These are phyloP conservation scores for Geotrypetes seraphini DNA, from an alignment of 2,797 vertebrate genomes.

Conservation along the genomic window DNA sequence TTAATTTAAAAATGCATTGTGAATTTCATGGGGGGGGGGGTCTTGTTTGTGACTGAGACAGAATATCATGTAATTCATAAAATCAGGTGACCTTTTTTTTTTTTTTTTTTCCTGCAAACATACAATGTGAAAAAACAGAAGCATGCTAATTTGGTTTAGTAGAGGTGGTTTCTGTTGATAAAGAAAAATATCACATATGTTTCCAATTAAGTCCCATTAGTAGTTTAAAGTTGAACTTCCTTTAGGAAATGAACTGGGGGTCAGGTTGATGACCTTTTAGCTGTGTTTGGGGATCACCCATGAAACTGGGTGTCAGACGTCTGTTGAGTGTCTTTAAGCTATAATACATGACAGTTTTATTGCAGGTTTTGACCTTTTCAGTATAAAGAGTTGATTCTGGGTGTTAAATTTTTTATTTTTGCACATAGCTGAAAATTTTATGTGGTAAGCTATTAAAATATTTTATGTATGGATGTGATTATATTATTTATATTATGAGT, in stretches of 20 bases:
- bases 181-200: slow-evolving; percentile 50
- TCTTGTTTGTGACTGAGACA: no score
- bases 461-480: slow-evolving; percentile 43
- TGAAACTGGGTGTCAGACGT: slow-evolving; percentile 51
- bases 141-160: slow-evolving; percentile 50
- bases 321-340: slow-evolving; percentile 42
- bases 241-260: slow-evolving; percentile 35
- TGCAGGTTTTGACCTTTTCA: slow-evolving; percentile 58
- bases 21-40: no score
- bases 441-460: slow-evolving; percentile 37
- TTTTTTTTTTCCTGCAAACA: no score
- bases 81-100: no score
- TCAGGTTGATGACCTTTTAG: slow-evolving; percentile 41
- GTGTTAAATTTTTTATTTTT: no score
- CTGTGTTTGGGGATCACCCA: slow-evolving; percentile 44
- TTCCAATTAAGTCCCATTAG: slow-evolving; percentile 42
- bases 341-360: slow-evolving; percentile 64
- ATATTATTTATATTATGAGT: slow-evolving; percentile 51
- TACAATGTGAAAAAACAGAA: slow-evolving; percentile 36
- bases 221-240: slow-evolving; percentile 41
- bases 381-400: slow-evolving; percentile 48
- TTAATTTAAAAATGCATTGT: no score
- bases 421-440: slow-evolving; percentile 39
- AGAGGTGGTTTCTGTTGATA: slow-evolving; percentile 43
- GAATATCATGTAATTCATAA: no score